Evolutionary conservation across 2,888 invertebrate species (phyloP), one percentile per base, ranked within the genome.

Genomic region (Pristionchus japonicus): DNA sequence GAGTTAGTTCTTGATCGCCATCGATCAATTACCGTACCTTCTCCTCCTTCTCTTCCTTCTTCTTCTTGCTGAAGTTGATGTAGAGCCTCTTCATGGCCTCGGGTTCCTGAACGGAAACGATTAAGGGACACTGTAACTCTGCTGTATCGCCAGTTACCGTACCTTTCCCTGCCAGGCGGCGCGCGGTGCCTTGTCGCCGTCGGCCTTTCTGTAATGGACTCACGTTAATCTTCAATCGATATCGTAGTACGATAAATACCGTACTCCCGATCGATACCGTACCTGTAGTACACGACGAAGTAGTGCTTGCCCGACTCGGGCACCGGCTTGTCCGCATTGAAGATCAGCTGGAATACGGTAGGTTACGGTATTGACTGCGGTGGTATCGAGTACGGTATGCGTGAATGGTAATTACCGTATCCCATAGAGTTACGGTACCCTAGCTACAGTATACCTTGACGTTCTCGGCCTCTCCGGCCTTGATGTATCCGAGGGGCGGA

Each of bases 251-350:
- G n/a, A n/a, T n/a, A n/a, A n/a, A n/a, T n/a, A n/a, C n/a, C n/a
- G n/a, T n/a, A n/a, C n/a, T n/a, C n/a, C n/a, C n/a, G n/a, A n/a
- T n/a, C n/a, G n/a, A n/a, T n/a, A n/a, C n/a, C n/a, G n/a, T n/a
- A n/a, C 84, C 90, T 49, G 85, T 92, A 90, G 89, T 93, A 93
- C 82, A 93, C 49, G 74, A 91, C 92, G 89, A 93, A 93, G 89
- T 92, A 92, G 88, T 93, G 93, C 88, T 92, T 92, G 23, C 88
- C 89, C 61, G 88, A 91, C 15, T 92, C 92, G 7, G 93, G 93
- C 64, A 92, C 90, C 37, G 86, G 67, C 85, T 92, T 92, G 64
- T 91, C 91, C 4, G 91, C 74, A 57, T 89, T 90, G 90, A 92
- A 91, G 37, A 88, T 67, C 77, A 92, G 86, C 91, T 91, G 85